phyloP scores from a whole-genome alignment of 2,113 vertebrate species.

The Serinus canaria region DNA sequence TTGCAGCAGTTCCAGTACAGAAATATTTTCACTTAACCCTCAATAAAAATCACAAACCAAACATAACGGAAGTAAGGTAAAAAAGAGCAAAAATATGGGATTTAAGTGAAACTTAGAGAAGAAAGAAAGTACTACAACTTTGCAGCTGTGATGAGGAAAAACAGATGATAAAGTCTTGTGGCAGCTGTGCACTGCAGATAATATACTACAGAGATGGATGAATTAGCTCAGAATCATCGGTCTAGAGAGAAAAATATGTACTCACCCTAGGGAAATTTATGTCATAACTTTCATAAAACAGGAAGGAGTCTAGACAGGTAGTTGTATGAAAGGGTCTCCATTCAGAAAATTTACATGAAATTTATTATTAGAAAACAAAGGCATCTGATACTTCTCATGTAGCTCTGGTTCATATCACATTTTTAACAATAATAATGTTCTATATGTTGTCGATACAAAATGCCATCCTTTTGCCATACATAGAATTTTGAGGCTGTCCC shows the following conservation, averaged over 20 bases:
- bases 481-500: not conserved
- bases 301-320: slow-evolving; percentile 45
- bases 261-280: not conserved
- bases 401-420: not conserved
- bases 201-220: not conserved
- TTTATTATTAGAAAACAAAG: not conserved
- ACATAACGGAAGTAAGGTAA: not conserved
- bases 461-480: not conserved
- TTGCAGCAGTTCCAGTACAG: not conserved
- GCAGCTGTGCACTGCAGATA: not conserved
- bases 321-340: not conserved
- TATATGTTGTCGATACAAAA: not conserved
- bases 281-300: not conserved
- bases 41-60: not conserved
- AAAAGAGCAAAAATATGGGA: not conserved
- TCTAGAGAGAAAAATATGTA: not conserved
- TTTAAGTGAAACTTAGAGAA: not conserved
- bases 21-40: not conserved
- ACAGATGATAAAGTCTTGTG: not conserved
- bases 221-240: not conserved
- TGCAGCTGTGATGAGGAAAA: not conserved
- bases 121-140: not conserved
- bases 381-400: not conserved
- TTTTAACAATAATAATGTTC: not conserved
- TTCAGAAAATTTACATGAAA: not conserved